A percentile compares a stretch with the other conserved stretches of the same genome.
Conservation (phyloP, 2,797 vertebrate genomes). For the Scolopax bukidnonensis region DNA sequence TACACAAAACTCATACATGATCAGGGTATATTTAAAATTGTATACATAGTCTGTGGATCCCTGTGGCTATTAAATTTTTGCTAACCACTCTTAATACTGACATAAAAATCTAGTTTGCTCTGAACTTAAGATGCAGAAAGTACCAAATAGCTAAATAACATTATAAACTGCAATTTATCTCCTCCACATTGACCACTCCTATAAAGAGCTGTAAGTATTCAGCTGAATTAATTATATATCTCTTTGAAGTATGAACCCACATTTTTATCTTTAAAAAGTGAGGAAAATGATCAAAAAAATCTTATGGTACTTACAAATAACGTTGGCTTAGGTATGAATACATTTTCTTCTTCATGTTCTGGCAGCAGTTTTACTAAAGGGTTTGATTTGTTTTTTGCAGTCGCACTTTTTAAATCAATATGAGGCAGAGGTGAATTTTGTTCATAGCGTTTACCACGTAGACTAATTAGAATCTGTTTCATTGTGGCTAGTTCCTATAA, state of each 20-base stretch:
- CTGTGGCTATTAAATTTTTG: background rate
- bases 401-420: constrained; percentile 31
- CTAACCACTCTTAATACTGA: background rate
- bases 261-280: background rate
- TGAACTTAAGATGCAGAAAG: background rate
- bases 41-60: background rate
- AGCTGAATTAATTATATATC: background rate
- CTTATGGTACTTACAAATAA: constrained; percentile 89
- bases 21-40: background rate
- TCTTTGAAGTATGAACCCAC: background rate
- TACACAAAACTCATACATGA: background rate
- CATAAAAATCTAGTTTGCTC: background rate
- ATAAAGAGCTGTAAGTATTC: background rate
- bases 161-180: background rate
- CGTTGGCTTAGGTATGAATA: constrained; percentile 87
- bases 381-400: constrained; percentile 62
- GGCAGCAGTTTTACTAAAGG: constrained; percentile 44
- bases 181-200: background rate
- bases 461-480: constrained; percentile 90
- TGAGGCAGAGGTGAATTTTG: constrained; percentile 69
- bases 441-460: constrained; percentile 77
- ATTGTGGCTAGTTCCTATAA: constrained; percentile 91
- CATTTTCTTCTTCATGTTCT: constrained; percentile 78
- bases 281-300: background rate
- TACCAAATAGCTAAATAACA: background rate